Evolutionary conservation across 2,888 invertebrate species (phyloP).

Genomic region (Cheilosia soror): DNA sequence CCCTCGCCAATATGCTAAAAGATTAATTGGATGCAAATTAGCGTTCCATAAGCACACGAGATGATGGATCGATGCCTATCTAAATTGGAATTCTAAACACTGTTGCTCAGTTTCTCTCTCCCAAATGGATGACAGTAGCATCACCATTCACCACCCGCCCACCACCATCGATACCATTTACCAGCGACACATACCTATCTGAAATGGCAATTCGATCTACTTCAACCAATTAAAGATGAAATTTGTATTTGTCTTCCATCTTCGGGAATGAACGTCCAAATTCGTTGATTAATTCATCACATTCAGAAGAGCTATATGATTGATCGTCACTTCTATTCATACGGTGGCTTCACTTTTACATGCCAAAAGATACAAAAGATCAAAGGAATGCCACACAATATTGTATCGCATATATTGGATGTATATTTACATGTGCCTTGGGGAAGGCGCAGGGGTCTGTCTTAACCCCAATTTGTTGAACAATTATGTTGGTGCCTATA

Average conservation of each 20-base stretch:
- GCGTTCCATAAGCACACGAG: conserved; percentile 19
- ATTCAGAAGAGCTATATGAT: conserved; percentile 27
- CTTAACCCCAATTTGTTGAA: conserved; percentile 33
- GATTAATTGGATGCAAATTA: conserved; percentile 64
- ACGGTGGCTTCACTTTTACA: conserved; percentile 15
- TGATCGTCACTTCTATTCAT: conserved; percentile 38
- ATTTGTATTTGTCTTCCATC: conserved; percentile 12
- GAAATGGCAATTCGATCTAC: not conserved
- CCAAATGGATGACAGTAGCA: conserved; percentile 1
- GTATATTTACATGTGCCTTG: not conserved
- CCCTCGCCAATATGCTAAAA: conserved; percentile 34
- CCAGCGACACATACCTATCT: not conserved
- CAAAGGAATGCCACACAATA: conserved; percentile 22
- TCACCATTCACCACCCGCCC: conserved; percentile 1
- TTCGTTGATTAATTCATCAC: conserved; percentile 61
- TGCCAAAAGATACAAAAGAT: conserved; percentile 11
- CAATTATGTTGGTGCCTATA: not conserved
- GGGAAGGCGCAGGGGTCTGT: not conserved
- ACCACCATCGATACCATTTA: not conserved
- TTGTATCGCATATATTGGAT: conserved; percentile 16
- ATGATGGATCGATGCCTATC: conserved; percentile 61
- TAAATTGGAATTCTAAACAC: conserved; percentile 52
- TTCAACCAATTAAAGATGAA: conserved; percentile 23
- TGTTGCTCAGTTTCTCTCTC: conserved; percentile 5
- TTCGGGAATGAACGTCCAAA: not conserved